Base-by-base conservation (phyloP, 2,797 vertebrate genomes). In the Steatocranus sp. region DNA sequence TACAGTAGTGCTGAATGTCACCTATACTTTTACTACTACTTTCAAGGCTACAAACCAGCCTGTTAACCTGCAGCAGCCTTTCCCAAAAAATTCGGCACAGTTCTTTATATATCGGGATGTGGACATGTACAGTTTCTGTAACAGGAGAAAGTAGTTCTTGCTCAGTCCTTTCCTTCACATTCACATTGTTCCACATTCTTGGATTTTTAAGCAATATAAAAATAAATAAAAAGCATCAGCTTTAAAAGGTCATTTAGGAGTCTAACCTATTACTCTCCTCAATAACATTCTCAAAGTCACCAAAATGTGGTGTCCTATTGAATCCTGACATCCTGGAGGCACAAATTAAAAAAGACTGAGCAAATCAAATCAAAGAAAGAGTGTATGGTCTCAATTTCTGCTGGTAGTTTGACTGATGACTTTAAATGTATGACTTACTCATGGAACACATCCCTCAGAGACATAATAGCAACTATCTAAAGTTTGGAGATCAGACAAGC, bases 361-460 rank as follows among this genome's bases (percentile, higher is more conserved):
- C 4, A 63, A 5, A 63, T 34, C 30, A 61, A 34, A 61, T 32
- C 58, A 34, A 5, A 61, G 56, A 61, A 61, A 61, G 17, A 34
- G 32, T 36, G 58, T 36, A 63, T 63, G 58, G 1, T 63, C 32
- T 63, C 7, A 63, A 36, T 36, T 63, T 63, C 18, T 63, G 58
- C 58, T 38, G 18, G 3, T 63, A 63, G n/a, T 14, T 38, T 63
- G 58, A 63, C 32, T 63, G 32, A 0, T 63, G 56, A 0, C 56
- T 36, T 63, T 63, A 63, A 38, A 36, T 20, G 1, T 63, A 36
- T 5, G 11, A 63, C 58, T 36, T 36, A 20, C 32, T 20, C 11
- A 9, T 1, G 6, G 32, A 34, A 0, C 11, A 61, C 58, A 1
- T 5, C 2, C 0, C 32, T 36, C 58, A 63, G 32, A 63, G 18